Conservation (phyloP, 2,113 vertebrate species). For the Empidonax alnorum region DNA sequence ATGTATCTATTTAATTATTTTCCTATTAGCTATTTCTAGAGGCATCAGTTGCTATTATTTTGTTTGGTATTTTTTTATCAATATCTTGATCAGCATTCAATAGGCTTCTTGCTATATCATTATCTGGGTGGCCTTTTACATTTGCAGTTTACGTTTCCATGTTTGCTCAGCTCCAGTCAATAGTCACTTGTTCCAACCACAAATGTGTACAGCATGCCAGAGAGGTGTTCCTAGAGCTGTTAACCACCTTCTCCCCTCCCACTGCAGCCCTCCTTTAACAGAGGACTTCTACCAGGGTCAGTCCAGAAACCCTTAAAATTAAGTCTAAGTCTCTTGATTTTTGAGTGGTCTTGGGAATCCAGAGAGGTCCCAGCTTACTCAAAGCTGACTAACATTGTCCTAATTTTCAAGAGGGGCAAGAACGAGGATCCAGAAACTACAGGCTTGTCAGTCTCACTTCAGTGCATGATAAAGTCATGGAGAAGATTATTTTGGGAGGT, state of each 20-base stretch:
- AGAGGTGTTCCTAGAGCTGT: not conserved
- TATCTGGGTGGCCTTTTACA: not conserved
- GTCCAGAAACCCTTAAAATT: not conserved
- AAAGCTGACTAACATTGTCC: not conserved
- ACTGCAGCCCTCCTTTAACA: not conserved
- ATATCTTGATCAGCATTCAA: not conserved
- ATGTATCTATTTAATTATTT: slow-evolving; percentile 9
- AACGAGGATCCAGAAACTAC: not conserved
- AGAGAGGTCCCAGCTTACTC: not conserved
- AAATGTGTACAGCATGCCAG: not conserved
- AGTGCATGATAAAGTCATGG: not conserved
- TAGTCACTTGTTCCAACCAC: not conserved
- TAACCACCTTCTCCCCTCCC: not conserved
- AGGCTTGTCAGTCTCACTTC: not conserved
- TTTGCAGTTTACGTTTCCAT: not conserved
- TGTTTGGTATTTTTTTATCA: not conserved
- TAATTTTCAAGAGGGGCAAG: not conserved
- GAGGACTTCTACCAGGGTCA: not conserved
- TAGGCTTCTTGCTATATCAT: not conserved
- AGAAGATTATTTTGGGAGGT: not conserved
- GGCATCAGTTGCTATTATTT: not conserved
- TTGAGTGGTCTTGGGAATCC: not conserved
- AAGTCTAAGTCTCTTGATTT: not conserved
- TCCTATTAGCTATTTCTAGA: slow-evolving; percentile 1
- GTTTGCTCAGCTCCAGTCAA: not conserved